phyloP scores from a whole-genome alignment of 2,888 invertebrate species.

The Trilocha varians region DNA sequence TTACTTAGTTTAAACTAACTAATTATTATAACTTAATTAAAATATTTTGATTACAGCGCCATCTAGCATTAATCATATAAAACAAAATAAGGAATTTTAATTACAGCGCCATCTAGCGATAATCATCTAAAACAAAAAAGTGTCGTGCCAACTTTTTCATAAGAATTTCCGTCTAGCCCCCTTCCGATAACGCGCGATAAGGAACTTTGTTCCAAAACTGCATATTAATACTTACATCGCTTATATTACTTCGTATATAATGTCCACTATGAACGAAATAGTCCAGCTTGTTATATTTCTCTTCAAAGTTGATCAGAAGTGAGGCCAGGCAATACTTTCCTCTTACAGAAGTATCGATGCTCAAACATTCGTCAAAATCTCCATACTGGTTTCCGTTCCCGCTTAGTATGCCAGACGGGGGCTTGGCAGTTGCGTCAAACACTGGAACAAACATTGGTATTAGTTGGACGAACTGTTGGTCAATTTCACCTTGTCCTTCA shows the following conservation, averaged over 20 bases:
- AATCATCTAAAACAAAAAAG: too few relatives aligned
- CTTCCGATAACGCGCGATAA: too few relatives aligned
- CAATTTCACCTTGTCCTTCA: slow-evolving; percentile 4
- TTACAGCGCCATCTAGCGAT: too few relatives aligned
- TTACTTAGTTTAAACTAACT: too few relatives aligned
- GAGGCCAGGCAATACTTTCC: slow-evolving; percentile 79
- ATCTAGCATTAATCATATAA: too few relatives aligned
- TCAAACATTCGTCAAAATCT: slow-evolving; percentile 79
- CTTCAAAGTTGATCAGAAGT: slow-evolving; percentile 52
- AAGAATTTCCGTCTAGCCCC: too few relatives aligned
- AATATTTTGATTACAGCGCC: too few relatives aligned
- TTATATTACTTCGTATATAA: slow-evolving; percentile 64
- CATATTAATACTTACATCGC: slow-evolving; percentile 71
- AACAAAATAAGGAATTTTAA: too few relatives aligned
- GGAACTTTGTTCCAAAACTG: too few relatives aligned
- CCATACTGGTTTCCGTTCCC: slow-evolving; percentile 81
- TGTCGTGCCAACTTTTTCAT: too few relatives aligned
- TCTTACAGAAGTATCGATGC: slow-evolving; percentile 63
- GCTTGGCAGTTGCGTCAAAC: slow-evolving; percentile 81
- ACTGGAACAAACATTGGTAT: slow-evolving; percentile 56
- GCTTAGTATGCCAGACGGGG: slow-evolving; percentile 77
- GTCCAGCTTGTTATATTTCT: slow-evolving; percentile 41
- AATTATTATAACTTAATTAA: too few relatives aligned
- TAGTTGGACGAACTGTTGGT: background rate
- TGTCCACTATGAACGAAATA: slow-evolving; percentile 67